phyloP scores from a whole-genome alignment of 2,888 invertebrate species.

The Kryphioiulus occultus region DNA sequence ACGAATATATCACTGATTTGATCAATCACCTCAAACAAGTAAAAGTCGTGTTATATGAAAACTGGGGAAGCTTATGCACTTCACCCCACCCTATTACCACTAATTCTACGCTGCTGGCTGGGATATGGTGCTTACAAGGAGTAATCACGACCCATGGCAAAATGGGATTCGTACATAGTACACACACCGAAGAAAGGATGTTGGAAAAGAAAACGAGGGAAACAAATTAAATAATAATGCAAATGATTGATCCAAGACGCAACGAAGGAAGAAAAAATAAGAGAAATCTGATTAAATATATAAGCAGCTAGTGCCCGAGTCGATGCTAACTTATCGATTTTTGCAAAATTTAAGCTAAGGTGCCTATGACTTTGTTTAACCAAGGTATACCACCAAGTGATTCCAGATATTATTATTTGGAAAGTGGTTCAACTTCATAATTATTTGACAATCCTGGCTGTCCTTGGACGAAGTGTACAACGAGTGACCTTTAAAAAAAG shows the following conservation, averaged over 20 bases:
- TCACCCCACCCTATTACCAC: not conserved
- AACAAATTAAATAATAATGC: slow-evolving; percentile 43
- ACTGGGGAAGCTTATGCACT: slow-evolving; percentile 25
- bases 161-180: too few species aligned
- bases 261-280: not conserved
- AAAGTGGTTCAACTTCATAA: not conserved
- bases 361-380: not conserved
- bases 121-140: not conserved
- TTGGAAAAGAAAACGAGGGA: not conserved
- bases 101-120: not conserved
- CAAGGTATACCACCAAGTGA: not conserved
- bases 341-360: not conserved
- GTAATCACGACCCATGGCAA: not conserved
- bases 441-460: not conserved
- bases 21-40: slow-evolving; percentile 31
- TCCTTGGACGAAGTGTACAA: too few species aligned
- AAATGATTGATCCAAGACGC: slow-evolving; percentile 37
- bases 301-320: not conserved
- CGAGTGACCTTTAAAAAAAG: too few species aligned
- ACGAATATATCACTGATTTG: slow-evolving; percentile 35
- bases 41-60: slow-evolving; percentile 31
- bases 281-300: slow-evolving; percentile 41
- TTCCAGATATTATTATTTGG: not conserved
- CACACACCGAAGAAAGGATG: not conserved
- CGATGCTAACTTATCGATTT: slow-evolving; percentile 14